These are phyloP conservation scores for Rhynchophorus ferrugineus DNA, from an alignment of 1,140 invertebrate genomes.

Conservation along the genomic window DNA sequence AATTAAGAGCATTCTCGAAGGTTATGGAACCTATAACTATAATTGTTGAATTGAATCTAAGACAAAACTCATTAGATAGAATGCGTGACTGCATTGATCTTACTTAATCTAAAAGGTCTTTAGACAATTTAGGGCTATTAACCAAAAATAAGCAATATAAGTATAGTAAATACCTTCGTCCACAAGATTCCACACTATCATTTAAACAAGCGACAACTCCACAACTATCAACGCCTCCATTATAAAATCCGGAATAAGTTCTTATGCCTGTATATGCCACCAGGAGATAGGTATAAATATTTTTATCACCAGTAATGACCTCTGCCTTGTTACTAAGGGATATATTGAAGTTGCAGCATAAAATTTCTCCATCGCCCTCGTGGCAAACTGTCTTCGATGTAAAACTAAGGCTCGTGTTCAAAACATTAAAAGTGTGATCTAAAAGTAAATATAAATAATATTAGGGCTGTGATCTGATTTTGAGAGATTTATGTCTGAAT, in stretches of 20 bases:
- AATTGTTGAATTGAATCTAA: too few species aligned
- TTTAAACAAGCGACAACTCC: constrained; percentile 44
- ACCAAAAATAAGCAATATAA: too few species aligned
- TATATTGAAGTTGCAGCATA: constrained; percentile 24
- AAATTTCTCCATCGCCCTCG: constrained; percentile 7
- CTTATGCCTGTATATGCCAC: constrained; percentile 46
- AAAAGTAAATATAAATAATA: constrained; percentile 2
- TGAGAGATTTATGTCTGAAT: too few species aligned
- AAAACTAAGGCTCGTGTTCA: constrained; percentile 8
- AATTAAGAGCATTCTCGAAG: too few species aligned
- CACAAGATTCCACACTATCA: constrained; percentile 40
- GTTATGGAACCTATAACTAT: too few species aligned
- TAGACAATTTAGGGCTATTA: too few species aligned
- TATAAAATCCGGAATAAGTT: constrained; percentile 32
- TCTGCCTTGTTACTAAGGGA: constrained; percentile 2
- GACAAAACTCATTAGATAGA: too few species aligned
- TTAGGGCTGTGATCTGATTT: constrained; percentile 2
- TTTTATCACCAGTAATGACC: constrained; percentile 10
- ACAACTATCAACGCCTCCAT: constrained; percentile 45
- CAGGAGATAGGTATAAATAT: constrained; percentile 35
- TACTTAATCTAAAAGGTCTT: too few species aligned
- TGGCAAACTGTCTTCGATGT: constrained; percentile 14
- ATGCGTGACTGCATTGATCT: too few species aligned
- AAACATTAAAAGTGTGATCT: constrained; percentile 16
- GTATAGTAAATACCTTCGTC: constrained; percentile 39